Base-by-base conservation (phyloP, 2,113 vertebrate species). In the Cynocephalus volans region DNA sequence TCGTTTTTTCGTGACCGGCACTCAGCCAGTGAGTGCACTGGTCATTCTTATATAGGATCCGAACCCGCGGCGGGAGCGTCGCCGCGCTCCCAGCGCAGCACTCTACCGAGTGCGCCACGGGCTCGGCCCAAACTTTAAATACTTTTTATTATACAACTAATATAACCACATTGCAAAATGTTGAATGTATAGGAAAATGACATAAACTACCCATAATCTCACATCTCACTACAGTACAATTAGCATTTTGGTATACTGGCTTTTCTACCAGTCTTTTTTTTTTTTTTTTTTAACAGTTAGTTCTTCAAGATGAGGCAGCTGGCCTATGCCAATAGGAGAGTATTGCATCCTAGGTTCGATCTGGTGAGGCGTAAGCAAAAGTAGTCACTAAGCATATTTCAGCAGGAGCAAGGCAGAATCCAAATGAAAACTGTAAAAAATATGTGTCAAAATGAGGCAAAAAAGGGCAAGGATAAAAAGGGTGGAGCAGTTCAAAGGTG, bases 51-150 rank as follows among this genome's bases (percentile, higher is more conserved):
- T n/a, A n/a, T n/a, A n/a, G n/a, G n/a, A n/a, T n/a, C n/a, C n/a
- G n/a, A n/a, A n/a, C n/a, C n/a, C n/a, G n/a, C n/a, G n/a, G n/a
- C n/a, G n/a, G n/a, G n/a, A n/a, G n/a, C n/a, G n/a, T n/a, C n/a
- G n/a, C n/a, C n/a, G n/a, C n/a, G n/a, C n/a, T n/a, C n/a, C n/a
- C n/a, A n/a, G n/a, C n/a, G n/a, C n/a, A n/a, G n/a, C n/a, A n/a
- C n/a, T n/a, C n/a, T n/a, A n/a, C n/a, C n/a, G n/a, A n/a, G n/a
- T n/a, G n/a, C n/a, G n/a, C n/a, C n/a, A n/a, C n/a, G n/a, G n/a
- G n/a, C n/a, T n/a, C n/a, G n/a, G n/a, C n/a, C n/a, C 9, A 86
- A 96, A 94, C 62, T 92, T 96, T n/a, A 50, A 91, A 58, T 91
- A 52, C 72, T 87, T 96, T 85, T 83, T 67, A 70, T 92, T 88